Evolutionary conservation across 2,888 invertebrate species (phyloP).

Genomic region (Serripes groenlandicus): DNA sequence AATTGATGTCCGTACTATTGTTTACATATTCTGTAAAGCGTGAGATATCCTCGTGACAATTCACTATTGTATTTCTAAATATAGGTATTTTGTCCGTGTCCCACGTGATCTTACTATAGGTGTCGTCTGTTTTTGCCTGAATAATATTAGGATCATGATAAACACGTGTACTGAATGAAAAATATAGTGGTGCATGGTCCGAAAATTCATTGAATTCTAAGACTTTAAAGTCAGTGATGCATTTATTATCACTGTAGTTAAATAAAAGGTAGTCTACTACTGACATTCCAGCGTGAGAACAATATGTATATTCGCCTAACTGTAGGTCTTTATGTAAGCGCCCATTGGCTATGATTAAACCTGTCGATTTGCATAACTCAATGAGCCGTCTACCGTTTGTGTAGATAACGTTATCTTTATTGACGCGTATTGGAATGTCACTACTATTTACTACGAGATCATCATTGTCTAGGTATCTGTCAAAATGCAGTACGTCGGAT

Average conservation of each 20-base stretch:
- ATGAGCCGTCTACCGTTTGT: not conserved
- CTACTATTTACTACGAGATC: not conserved
- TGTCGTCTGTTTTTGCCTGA: not conserved
- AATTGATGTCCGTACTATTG: not conserved
- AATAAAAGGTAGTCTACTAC: conserved; percentile 1
- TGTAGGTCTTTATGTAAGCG: not conserved
- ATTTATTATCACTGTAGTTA: not conserved
- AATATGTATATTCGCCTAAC: not conserved
- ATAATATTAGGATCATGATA: not conserved
- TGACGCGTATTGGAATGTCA: not conserved
- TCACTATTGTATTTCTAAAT: not conserved
- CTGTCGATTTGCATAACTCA: not conserved
- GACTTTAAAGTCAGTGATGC: not conserved
- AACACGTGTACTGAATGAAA: not conserved
- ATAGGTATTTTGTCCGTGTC: not conserved
- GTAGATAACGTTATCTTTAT: not conserved
- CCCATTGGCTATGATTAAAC: not conserved
- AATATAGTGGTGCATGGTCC: not conserved
- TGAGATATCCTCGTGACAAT: not conserved
- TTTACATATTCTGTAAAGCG: too few relatives aligned
- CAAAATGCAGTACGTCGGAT: not conserved
- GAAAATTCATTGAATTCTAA: not conserved
- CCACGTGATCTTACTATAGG: not conserved
- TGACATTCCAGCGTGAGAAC: not conserved
- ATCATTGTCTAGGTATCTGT: not conserved